Conservation (phyloP, 1,140 invertebrate genomes). For the Neodiprion fabricii region DNA sequence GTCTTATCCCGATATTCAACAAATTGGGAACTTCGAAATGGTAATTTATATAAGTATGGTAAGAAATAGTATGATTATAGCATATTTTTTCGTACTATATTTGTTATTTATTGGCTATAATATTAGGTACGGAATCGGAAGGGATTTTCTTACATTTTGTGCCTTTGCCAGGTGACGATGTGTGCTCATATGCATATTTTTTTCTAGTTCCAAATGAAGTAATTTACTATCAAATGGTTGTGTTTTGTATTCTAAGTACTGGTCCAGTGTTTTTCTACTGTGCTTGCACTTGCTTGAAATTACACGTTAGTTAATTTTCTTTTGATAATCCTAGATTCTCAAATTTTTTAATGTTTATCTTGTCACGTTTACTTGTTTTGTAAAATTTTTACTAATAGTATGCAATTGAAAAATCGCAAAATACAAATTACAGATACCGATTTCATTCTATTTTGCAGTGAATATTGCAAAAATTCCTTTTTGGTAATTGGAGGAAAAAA, state of each 20-base stretch:
- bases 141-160: background rate
- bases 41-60: background rate
- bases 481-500: too few relatives aligned
- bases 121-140: background rate
- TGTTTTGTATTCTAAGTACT: too few relatives aligned
- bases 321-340: background rate
- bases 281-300: too few relatives aligned
- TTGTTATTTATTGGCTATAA: background rate
- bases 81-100: conserved; percentile 6
- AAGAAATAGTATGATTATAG: background rate
- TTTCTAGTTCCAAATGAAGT: too few relatives aligned
- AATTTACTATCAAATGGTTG: too few relatives aligned
- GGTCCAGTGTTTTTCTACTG: too few relatives aligned
- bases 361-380: background rate
- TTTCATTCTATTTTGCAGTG: background rate
- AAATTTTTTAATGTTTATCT: background rate
- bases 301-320: too few relatives aligned
- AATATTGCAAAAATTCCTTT: too few relatives aligned
- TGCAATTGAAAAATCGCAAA: background rate
- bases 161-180: background rate
- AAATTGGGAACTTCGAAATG: background rate
- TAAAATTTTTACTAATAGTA: background rate
- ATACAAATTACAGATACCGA: background rate
- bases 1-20: background rate
- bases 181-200: too few relatives aligned